Evolutionary conservation across 2,888 invertebrate genomes (phyloP), one percentile per base, ranked within the genome.

Genomic region (Conistra vaccinii): DNA sequence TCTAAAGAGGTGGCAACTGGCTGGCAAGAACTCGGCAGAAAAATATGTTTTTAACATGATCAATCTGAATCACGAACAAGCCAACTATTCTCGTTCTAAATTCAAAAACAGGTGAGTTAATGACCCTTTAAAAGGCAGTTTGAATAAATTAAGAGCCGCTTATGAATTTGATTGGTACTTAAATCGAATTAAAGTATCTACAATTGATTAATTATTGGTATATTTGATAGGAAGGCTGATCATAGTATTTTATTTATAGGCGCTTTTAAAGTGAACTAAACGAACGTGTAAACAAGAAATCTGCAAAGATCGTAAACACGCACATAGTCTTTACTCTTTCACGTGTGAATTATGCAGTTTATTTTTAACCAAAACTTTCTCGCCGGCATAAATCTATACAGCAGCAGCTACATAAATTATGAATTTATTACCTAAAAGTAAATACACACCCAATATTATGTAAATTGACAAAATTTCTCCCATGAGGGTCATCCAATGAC

Each of bases 401-500:
- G 26, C 83, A 58, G 45, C 32, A 53, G 51, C 63, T 39, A 53
- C 74, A 81, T 72, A 80, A 81, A 76, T 81, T 55, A 75, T 66
- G 2, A 65, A 73, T 80, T 68, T 80, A 80, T 85, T 68, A 39
- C 57, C 45, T 39, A 74, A 75, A 72, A 80, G 57, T 69, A 39
- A 74, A 81, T 71, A 80, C 80, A 81, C 85, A 39, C 78, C 63
- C 76, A 87, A 80, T 85, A 83, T 90, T 89, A 90, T 86, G 80
- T 73, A 82, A 81, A 80, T 79, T 74, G 65, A 29, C 76, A 78
- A 88, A 90, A 89, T 90, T 90, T 91, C 91, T 88, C 90, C 74
- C 76, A 78, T 77, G 79, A 85, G 87, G 92, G 92, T 92, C 93
- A 91, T 85, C 78, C 83, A 76, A 69, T 94, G 95, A 91, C 95